Evolutionary conservation across 2,797 vertebrate genomes (phyloP).

Genomic region (Momotus momota): DNA sequence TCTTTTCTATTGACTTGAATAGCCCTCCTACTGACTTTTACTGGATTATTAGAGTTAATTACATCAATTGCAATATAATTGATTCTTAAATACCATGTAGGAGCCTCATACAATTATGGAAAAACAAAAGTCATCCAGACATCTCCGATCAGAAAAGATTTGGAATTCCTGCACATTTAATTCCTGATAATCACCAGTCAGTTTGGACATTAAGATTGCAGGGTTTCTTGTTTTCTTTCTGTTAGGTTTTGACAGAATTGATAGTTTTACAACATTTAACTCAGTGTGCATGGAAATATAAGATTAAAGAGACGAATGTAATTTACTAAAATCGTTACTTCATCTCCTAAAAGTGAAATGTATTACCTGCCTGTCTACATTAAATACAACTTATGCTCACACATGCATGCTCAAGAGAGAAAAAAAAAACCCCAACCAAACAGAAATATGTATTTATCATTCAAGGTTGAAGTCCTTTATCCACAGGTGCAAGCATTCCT

Average conservation of each 20-base stretch:
- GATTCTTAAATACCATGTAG: constrained; percentile 89
- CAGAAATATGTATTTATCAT: constrained; percentile 60
- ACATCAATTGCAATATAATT: constrained; percentile 92
- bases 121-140: constrained; percentile 88
- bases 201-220: constrained; percentile 86
- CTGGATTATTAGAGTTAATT: constrained; percentile 90
- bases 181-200: constrained; percentile 85
- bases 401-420: constrained; percentile 60
- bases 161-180: constrained; percentile 86
- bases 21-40: constrained; percentile 89
- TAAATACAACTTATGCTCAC: constrained; percentile 49
- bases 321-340: constrained; percentile 75
- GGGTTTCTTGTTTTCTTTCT: constrained; percentile 84
- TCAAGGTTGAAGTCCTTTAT: constrained; percentile 75
- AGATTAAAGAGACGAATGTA: constrained; percentile 81
- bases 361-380: constrained; percentile 75
- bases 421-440: neutral
- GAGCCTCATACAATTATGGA: constrained; percentile 86
- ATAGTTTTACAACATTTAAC: constrained; percentile 87
- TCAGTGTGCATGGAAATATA: constrained; percentile 83
- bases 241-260: constrained; percentile 86
- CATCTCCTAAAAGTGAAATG: constrained; percentile 79
- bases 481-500: constrained; percentile 66
- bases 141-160: constrained; percentile 85
- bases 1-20: constrained; percentile 87